phyloP scores from a whole-genome alignment of 1,140 invertebrate species.

The Colletes latitarsis region DNA sequence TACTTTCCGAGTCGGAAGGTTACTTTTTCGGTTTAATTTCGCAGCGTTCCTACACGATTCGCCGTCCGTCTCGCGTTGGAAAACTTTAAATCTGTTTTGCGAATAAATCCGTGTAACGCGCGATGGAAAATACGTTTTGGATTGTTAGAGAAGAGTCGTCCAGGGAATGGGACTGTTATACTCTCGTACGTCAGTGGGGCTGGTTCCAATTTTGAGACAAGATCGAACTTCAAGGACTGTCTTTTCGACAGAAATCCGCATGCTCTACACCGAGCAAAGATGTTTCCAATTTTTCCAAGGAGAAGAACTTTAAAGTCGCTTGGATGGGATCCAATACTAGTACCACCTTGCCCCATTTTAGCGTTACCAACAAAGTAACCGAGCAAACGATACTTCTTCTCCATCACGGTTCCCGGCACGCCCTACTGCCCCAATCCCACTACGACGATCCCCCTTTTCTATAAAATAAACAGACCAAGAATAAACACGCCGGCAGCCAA shows the following conservation, averaged over 20 bases:
- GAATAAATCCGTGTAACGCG: conserved; percentile 22
- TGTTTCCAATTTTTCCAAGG: conserved; percentile 57
- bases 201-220: conserved; percentile 25
- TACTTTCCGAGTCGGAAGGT: no score
- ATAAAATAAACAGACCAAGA: conserved; percentile 27
- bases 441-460: neutral
- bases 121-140: conserved; percentile 44
- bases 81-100: conserved; percentile 33
- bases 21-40: neutral
- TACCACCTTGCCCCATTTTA: conserved; percentile 46
- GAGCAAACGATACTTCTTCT: conserved; percentile 55
- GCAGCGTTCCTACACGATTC: no score
- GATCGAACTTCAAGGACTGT: conserved; percentile 30
- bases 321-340: conserved; percentile 48
- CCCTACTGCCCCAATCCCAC: neutral
- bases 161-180: neutral
- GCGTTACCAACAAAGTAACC: conserved; percentile 55
- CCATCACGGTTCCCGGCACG: conserved; percentile 12
- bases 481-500: conserved; percentile 13
- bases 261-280: conserved; percentile 17
- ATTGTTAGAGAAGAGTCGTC: conserved; percentile 20
- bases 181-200: conserved; percentile 10
- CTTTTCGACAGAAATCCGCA: conserved; percentile 18
- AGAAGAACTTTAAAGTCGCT: conserved; percentile 57
- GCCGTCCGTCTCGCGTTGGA: conserved; percentile 8